Evolutionary conservation across 2,888 invertebrate species (phyloP).

Genomic region (Metellina segmentata): DNA sequence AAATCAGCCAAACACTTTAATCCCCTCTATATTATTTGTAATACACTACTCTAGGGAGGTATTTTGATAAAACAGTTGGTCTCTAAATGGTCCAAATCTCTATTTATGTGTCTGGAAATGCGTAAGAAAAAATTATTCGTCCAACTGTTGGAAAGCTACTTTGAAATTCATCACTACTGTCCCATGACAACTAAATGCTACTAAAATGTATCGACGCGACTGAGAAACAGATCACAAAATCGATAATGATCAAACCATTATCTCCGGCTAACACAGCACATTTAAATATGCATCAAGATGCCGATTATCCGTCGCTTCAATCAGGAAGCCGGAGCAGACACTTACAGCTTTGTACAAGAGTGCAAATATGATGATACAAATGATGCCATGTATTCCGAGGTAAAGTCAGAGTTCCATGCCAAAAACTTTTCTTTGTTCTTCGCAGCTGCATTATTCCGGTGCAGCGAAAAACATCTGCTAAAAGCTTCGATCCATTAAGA

Average conservation of each 20-base stretch:
- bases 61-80: too few relatives aligned
- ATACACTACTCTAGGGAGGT: too few relatives aligned
- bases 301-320: neutral
- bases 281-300: neutral
- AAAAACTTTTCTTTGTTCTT: neutral
- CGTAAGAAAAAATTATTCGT: too few relatives aligned
- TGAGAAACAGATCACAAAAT: neutral
- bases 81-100: too few relatives aligned
- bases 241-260: neutral
- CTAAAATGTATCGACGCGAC: too few relatives aligned
- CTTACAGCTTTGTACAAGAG: neutral
- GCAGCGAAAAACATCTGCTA: neutral
- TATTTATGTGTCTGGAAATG: too few relatives aligned
- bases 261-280: neutral
- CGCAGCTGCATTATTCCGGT: neutral
- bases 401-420: neutral
- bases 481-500: neutral
- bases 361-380: neutral
- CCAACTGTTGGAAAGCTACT: too few relatives aligned
- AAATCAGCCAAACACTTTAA: too few relatives aligned
- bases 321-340: neutral
- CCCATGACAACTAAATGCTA: too few relatives aligned
- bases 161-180: too few relatives aligned
- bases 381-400: neutral
- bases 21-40: too few relatives aligned